phyloP scores from a whole-genome alignment of 1,140 invertebrate species.

The Delia radicum region DNA sequence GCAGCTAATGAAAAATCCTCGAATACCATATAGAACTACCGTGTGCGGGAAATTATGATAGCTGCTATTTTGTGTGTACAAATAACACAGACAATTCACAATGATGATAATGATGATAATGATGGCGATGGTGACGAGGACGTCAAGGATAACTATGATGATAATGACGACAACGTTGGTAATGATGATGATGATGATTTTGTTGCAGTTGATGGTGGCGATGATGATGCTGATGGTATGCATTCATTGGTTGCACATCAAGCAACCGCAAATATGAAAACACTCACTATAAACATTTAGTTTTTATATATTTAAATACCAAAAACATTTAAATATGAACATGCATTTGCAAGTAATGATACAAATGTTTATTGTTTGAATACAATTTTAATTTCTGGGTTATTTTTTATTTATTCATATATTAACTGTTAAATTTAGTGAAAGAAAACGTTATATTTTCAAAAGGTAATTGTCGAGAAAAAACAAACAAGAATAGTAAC shows the following conservation, averaged over 20 bases:
- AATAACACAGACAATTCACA: not conserved
- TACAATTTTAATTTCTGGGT: not conserved
- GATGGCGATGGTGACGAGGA: not conserved
- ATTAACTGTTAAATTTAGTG: not conserved
- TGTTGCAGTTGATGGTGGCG: not conserved
- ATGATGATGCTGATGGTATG: not conserved
- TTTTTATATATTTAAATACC: not conserved
- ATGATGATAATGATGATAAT: not conserved
- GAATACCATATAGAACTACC: not conserved
- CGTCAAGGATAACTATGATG: not conserved
- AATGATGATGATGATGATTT: not conserved
- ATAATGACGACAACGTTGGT: not conserved
- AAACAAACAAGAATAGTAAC: no score
- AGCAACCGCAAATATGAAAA: not conserved
- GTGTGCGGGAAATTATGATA: not conserved
- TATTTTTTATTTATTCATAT: not conserved
- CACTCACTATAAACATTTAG: not conserved
- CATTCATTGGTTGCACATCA: slow-evolving; percentile 1
- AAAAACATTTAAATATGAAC: not conserved
- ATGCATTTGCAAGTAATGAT: not conserved
- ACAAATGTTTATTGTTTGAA: not conserved
- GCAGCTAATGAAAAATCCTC: not conserved
- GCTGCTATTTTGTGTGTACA: not conserved
- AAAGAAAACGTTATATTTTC: not conserved
- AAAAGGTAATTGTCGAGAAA: not conserved